Conservation (phyloP, 2,888 invertebrate species). For the Ceriagrion tenellum region DNA sequence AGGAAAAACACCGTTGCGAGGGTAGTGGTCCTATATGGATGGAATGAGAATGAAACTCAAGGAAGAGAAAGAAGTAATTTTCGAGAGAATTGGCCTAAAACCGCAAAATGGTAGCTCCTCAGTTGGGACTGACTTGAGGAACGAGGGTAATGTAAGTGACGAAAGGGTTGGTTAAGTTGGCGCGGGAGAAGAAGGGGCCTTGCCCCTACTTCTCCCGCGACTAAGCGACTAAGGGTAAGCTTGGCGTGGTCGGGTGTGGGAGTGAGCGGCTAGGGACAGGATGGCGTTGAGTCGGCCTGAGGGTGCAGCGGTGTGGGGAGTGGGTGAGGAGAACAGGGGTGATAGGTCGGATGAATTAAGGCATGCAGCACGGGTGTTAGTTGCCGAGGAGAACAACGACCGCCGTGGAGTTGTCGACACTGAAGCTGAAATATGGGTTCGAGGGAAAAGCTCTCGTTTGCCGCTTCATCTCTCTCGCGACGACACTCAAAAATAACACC, state of each 20-base stretch:
- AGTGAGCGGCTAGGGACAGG: neutral
- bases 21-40: too few relatives aligned
- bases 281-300: too few relatives aligned
- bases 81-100: too few relatives aligned
- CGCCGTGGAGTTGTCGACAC: slow-evolving; percentile 12
- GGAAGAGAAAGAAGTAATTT: too few relatives aligned
- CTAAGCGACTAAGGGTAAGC: neutral
- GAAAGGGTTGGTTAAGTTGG: too few relatives aligned
- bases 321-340: neutral
- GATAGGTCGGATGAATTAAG: slow-evolving; percentile 28
- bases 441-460: neutral
- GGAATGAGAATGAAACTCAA: too few relatives aligned
- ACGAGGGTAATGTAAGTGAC: too few relatives aligned
- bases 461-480: neutral
- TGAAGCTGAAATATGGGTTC: slow-evolving; percentile 37
- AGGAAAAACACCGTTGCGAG: too few relatives aligned
- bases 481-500: neutral
- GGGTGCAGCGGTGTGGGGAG: neutral
- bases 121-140: too few relatives aligned
- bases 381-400: neutral
- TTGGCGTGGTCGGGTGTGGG: neutral
- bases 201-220: too few relatives aligned
- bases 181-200: too few relatives aligned
- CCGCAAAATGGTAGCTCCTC: too few relatives aligned
- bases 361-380: neutral